Evolutionary conservation across 2,797 vertebrate genomes (phyloP).

Genomic region (Galaxias olidus): DNA sequence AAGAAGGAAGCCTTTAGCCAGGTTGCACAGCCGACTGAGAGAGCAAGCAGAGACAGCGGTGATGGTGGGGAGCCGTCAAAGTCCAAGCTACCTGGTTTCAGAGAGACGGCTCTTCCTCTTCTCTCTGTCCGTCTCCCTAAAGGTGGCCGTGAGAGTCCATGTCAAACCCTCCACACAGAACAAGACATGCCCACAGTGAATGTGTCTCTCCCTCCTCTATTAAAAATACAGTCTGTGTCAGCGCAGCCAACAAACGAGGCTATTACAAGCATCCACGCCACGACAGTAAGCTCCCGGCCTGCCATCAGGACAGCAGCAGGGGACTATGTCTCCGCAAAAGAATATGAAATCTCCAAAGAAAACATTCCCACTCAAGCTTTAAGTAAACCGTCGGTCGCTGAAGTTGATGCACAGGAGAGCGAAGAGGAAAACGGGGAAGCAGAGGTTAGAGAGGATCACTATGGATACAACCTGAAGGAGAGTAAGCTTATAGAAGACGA

Average conservation of each 20-base stretch:
- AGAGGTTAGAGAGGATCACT: background rate
- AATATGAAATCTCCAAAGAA: background rate
- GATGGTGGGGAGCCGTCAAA: slow-evolving; percentile 38
- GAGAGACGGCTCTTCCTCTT: slow-evolving; percentile 48
- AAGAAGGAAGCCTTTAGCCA: slow-evolving; percentile 39
- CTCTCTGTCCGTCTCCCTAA: slow-evolving; percentile 37
- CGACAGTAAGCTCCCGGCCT: slow-evolving; percentile 58
- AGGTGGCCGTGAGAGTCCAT: slow-evolving; percentile 24
- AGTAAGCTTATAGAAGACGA: slow-evolving; percentile 18
- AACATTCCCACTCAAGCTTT: background rate
- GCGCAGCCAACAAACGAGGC: slow-evolving; percentile 1
- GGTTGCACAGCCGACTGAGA: slow-evolving; percentile 25
- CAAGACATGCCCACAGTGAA: background rate
- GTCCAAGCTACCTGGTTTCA: slow-evolving; percentile 43
- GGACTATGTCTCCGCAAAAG: background rate
- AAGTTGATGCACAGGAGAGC: slow-evolving; percentile 14
- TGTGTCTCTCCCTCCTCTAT: background rate
- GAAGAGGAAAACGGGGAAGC: background rate
- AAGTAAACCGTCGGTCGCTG: slow-evolving; percentile 1
- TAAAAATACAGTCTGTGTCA: slow-evolving; percentile 21
- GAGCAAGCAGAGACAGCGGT: background rate
- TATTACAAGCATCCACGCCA: slow-evolving; percentile 19
- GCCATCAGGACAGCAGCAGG: slow-evolving; percentile 50
- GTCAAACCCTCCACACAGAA: slow-evolving; percentile 25
- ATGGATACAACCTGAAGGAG: background rate